Conservation (phyloP, 2,797 vertebrate species). For the Peromyscus eremicus region DNA sequence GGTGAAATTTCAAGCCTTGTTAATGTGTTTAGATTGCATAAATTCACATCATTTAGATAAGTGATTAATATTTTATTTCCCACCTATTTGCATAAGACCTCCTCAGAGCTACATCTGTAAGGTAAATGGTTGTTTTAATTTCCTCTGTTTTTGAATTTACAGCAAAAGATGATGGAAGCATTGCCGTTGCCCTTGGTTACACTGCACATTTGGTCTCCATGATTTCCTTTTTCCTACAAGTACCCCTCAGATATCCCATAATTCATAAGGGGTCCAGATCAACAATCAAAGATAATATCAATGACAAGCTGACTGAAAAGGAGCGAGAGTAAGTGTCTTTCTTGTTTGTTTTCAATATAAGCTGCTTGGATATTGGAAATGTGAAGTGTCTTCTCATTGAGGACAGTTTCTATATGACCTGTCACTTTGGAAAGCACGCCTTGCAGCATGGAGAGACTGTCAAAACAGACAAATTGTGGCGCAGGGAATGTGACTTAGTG, state of each 20-base stretch:
- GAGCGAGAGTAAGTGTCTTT: conserved; percentile 96
- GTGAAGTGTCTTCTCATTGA: conserved; percentile 36
- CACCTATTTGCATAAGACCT: conserved; percentile 24
- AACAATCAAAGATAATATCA: conserved; percentile 98
- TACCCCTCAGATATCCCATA: conserved; percentile 97
- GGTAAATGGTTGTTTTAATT: conserved; percentile 70
- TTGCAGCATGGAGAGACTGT: no score
- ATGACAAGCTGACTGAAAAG: conserved; percentile 97
- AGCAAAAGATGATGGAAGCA: conserved; percentile 98
- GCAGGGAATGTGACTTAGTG: background rate
- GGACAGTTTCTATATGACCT: conserved; percentile 16
- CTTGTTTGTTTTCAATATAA: conserved; percentile 36
- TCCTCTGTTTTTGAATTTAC: conserved; percentile 82
- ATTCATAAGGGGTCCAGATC: conserved; percentile 98
- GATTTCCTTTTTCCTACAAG: conserved; percentile 98
- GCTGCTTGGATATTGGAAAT: conserved; percentile 37
- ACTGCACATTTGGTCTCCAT: conserved; percentile 98
- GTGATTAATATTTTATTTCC: conserved; percentile 62
- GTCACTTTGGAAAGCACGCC: conserved; percentile 2
- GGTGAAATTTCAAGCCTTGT: conserved; percentile 30
- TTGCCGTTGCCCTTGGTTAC: conserved; percentile 98
- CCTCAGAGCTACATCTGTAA: conserved; percentile 40
- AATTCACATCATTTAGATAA: conserved; percentile 48
- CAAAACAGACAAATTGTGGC: background rate
- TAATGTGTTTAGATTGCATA: conserved; percentile 61